Evolutionary conservation across 1,140 invertebrate genomes (phyloP).

Genomic region (Lepidotrigona ventralis): DNA sequence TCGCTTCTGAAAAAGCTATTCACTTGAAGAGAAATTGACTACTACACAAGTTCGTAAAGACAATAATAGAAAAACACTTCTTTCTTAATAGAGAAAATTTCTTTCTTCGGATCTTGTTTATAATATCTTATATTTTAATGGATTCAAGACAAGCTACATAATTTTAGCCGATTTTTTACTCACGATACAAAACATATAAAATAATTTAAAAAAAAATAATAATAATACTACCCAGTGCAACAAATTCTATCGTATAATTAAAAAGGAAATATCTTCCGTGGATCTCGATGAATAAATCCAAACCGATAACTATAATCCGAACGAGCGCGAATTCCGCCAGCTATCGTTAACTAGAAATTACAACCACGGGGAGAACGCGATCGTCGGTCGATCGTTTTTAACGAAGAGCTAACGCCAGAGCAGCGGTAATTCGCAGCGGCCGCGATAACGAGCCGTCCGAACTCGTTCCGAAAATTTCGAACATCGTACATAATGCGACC

Average conservation of each 20-base stretch:
- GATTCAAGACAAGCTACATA: too few relatives aligned
- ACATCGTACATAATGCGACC: conserved; percentile 30
- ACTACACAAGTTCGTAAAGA: background rate
- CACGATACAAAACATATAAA: too few relatives aligned
- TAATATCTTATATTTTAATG: too few relatives aligned
- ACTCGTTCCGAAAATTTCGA: conserved; percentile 22
- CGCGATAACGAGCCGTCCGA: conserved; percentile 29
- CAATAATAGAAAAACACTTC: background rate
- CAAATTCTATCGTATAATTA: too few relatives aligned
- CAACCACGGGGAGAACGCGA: too few relatives aligned
- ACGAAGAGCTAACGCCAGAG: conserved; percentile 6
- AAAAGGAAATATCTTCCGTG: too few relatives aligned
- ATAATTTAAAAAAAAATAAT: too few relatives aligned
- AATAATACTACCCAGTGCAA: too few relatives aligned
- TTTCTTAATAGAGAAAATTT: too few relatives aligned
- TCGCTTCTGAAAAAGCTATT: background rate
- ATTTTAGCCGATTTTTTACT: too few relatives aligned
- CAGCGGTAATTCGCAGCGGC: background rate
- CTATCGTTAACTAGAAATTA: background rate
- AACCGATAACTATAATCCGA: background rate
- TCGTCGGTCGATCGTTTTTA: conserved; percentile 6
- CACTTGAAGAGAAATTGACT: background rate
- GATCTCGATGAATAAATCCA: background rate
- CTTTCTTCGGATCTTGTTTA: too few relatives aligned
- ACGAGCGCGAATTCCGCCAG: background rate